Percentiles rank a stretch among this genome's conserved stretches.
These are phyloP conservation scores for Hippoglossus stenolepis DNA, from an alignment of 2,113 vertebrate genomes.

Conservation along the genomic window DNA sequence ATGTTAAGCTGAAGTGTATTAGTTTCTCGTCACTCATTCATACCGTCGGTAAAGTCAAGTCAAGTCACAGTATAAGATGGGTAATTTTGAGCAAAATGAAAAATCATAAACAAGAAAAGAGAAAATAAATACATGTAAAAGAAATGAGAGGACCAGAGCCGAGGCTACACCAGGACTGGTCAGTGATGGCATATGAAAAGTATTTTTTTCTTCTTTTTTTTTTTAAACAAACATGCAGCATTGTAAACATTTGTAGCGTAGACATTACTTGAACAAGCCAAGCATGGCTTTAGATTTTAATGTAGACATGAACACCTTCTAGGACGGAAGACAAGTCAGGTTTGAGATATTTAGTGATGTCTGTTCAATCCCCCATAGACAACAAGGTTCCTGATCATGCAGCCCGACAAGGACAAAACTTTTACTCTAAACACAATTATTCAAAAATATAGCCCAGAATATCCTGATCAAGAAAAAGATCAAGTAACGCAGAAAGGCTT, in stretches of 20 bases:
- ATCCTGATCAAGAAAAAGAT: conserved; percentile 69
- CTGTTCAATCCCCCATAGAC: conserved; percentile 52
- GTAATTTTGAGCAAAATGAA: conserved; percentile 74
- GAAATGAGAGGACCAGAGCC: conserved; percentile 77
- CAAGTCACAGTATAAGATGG: conserved; percentile 85
- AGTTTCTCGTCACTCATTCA: conserved; percentile 85
- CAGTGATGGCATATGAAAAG: conserved; percentile 75
- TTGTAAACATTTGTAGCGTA: conserved; percentile 83
- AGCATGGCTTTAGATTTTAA: conserved; percentile 74
- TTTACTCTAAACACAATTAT: conserved; percentile 66
- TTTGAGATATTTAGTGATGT: conserved; percentile 69
- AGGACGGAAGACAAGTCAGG: conserved; percentile 85
- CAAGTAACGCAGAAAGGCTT: conserved; percentile 66
- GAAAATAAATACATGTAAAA: conserved; percentile 82
- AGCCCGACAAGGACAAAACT: conserved; percentile 60
- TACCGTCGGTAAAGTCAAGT: conserved; percentile 87
- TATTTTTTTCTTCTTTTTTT: conserved; percentile 58
- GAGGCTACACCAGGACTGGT: conserved; percentile 69
- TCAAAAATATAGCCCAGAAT: conserved; percentile 69
- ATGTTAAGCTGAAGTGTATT: conserved; percentile 80
- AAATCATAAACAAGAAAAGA: conserved; percentile 60
- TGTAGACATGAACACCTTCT: conserved; percentile 78
- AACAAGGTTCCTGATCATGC: conserved; percentile 58
- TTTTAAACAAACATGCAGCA: conserved; percentile 77
- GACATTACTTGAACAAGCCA: conserved; percentile 72